Evolutionary conservation across 2,113 vertebrate genomes (phyloP).

Genomic region (Apodemus speciosus): DNA sequence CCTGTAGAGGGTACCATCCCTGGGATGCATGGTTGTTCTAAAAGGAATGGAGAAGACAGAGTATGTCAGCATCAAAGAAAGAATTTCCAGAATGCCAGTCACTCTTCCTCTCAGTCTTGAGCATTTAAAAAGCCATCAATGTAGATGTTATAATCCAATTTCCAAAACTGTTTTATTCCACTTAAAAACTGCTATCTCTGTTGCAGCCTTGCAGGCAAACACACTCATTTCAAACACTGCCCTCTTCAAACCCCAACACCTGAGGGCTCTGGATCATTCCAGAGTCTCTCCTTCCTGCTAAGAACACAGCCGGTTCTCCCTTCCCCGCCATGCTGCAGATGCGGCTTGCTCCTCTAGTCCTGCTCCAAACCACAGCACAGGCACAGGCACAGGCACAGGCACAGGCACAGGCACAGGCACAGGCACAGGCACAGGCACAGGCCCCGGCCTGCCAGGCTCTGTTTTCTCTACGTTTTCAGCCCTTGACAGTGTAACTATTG

Average conservation of each 20-base stretch:
- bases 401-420: neutral
- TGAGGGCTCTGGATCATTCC: neutral
- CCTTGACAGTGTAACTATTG: neutral
- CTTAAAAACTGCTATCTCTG: constrained; percentile 63
- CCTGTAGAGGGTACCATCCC: neutral
- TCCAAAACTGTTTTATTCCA: constrained; percentile 70
- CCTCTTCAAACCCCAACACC: constrained; percentile 4
- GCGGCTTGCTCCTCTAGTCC: neutral
- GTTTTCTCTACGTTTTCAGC: neutral
- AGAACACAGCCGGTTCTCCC: neutral
- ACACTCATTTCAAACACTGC: neutral
- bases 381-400: neutral
- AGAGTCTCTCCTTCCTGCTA: neutral
- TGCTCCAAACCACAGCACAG: too few species aligned
- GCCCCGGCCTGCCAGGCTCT: neutral
- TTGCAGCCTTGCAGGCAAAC: constrained; percentile 39
- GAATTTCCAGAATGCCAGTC: constrained; percentile 10
- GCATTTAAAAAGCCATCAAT: constrained; percentile 52
- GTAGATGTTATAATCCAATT: constrained; percentile 75
- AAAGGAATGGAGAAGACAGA: neutral
- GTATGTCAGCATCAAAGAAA: constrained; percentile 13
- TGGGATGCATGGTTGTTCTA: neutral
- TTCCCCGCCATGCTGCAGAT: neutral
- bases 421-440: neutral
- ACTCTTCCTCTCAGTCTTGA: constrained; percentile 65